These are phyloP conservation scores for Lerista edwardsae DNA, from an alignment of 2,797 vertebrate genomes.

Conservation along the genomic window DNA sequence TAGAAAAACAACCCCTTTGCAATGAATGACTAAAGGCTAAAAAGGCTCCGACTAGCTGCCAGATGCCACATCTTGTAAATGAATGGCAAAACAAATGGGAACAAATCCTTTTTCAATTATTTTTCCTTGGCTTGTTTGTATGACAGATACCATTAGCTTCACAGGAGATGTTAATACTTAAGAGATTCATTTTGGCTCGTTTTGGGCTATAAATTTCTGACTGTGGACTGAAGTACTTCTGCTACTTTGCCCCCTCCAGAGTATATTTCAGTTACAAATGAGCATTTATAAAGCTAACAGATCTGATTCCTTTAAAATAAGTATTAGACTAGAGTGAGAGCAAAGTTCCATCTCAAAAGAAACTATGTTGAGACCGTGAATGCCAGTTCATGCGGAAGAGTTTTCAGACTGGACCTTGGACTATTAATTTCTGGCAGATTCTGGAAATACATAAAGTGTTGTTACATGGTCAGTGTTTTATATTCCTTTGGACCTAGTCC, in stretches of 20 bases:
- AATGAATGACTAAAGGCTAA: slow-evolving; percentile 27
- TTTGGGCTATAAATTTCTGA: slow-evolving; percentile 19
- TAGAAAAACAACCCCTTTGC: slow-evolving; percentile 27
- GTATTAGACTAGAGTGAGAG: too few species aligned
- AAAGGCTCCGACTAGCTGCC: slow-evolving; percentile 13
- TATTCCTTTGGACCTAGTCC: too few species aligned
- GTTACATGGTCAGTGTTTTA: too few species aligned
- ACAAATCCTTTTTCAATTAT: slow-evolving; percentile 20
- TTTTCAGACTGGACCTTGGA: too few species aligned
- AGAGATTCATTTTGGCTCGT: neutral
- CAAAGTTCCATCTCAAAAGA: too few species aligned
- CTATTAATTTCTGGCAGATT: too few species aligned
- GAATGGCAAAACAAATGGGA: slow-evolving; percentile 46
- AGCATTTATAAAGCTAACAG: neutral
- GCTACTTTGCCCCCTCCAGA: neutral
- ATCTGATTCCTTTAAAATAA: neutral
- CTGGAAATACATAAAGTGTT: too few species aligned
- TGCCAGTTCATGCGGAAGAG: too few species aligned
- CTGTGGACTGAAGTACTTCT: neutral
- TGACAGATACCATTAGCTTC: slow-evolving; percentile 14
- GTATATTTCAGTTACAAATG: neutral
- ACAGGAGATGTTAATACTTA: neutral
- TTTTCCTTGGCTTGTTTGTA: slow-evolving; percentile 22
- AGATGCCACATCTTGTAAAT: slow-evolving; percentile 38
- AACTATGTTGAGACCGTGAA: too few species aligned